Base-by-base conservation (phyloP, 2,797 vertebrate genomes). In the Mormyrus proboscirostris region DNA sequence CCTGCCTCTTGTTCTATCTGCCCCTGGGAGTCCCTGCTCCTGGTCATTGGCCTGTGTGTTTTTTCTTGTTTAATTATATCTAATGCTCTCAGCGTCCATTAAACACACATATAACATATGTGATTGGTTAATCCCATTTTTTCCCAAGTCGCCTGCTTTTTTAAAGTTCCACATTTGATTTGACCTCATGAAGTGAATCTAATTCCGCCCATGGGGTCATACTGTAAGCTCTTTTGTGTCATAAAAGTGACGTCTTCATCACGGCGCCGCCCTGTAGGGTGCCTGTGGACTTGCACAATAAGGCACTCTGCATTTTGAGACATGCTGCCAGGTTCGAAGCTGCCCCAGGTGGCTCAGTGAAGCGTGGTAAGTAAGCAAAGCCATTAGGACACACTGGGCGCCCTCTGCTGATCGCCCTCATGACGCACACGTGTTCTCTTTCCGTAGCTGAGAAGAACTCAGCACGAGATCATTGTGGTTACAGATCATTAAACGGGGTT, bases 351-450 rank as follows among this genome's bases (percentile, higher is more conserved):
- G 90, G 92, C 91, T 91, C 91, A 91, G 89, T 92, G 91, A 94
- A 93, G 92, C 92, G 90, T 93, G 94, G 95, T 95, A 94, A 92
- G 91, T 92, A 94, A 95, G 92, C 91, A 91, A 91, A 91, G 92
- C 91, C 92, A 93, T 94, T 94, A 94, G 94, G 91, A 94, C 89
- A 88, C 88, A 87, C 87, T 89, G 90, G 92, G 29, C 0, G 88
- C 92, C 89, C 90, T 50, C 47, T 25, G 22, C 25, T 84, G 93
- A 91, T 33, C 25, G 10, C 25, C 62, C 62, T 14, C 10, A 14
- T 73, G 65, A 73, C 1, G 25, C 29, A 6, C 10, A 14, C 2
- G 16, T 44, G 73, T 44, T 41, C 73, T 41, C 38, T 19, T 76
- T 16, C 16, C 19, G 73, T 3, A 44, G 16, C 6, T n/a, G 14